Evolutionary conservation across 2,797 vertebrate genomes (phyloP).

Genomic region (Enteromius viviparus): DNA sequence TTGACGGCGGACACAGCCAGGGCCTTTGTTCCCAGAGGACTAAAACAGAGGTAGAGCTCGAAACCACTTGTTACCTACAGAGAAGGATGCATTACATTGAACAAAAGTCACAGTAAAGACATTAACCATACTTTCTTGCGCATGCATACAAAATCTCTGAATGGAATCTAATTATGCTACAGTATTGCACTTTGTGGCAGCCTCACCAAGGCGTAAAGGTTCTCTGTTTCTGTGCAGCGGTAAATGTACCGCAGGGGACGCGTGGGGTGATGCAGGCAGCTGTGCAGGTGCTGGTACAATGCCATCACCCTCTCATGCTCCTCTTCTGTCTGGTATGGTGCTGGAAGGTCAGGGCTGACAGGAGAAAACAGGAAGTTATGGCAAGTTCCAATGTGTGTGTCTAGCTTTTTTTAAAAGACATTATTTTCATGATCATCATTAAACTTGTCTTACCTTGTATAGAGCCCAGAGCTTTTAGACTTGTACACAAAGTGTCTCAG

Average conservation of each 20-base stretch:
- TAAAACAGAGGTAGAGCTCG: constrained; percentile 96
- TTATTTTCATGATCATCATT: constrained; percentile 17
- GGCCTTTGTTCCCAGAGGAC: constrained; percentile 91
- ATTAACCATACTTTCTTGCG: not conserved
- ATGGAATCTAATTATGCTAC: not conserved
- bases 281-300: constrained; percentile 94
- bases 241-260: constrained; percentile 91
- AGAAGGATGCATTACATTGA: not conserved
- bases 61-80: constrained; percentile 93
- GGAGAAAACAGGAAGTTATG: not conserved
- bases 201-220: constrained; percentile 92
- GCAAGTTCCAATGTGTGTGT: not conserved
- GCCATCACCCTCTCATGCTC: constrained; percentile 90
- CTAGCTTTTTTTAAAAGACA: no score
- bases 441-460: constrained; percentile 85
- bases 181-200: not conserved
- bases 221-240: constrained; percentile 87
- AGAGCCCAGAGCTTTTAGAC: constrained; percentile 96
- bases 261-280: constrained; percentile 89
- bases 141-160: not conserved
- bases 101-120: not conserved
- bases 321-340: constrained; percentile 83
- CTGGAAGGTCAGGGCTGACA: constrained; percentile 87
- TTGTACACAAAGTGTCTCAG: constrained; percentile 98
- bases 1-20: constrained; percentile 84